Evolutionary conservation across 2,797 vertebrate species (phyloP), one percentile per base, ranked within the genome.

Genomic region (Hafferia zeledoni): DNA sequence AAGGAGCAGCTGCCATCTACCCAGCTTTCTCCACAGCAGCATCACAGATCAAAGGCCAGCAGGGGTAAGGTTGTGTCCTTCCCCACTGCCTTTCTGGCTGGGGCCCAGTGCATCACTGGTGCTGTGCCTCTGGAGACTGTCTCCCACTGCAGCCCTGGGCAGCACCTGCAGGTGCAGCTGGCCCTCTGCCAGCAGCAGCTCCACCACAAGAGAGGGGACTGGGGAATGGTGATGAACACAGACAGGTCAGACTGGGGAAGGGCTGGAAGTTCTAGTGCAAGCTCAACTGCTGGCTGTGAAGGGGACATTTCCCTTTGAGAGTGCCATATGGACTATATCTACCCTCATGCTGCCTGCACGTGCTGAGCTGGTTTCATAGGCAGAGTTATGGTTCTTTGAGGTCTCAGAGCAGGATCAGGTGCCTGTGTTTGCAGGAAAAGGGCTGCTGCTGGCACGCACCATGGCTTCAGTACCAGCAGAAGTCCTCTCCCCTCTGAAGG

Each of bases 51-150:
- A 43, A 39, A 71, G 24, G 44, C 55, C 49, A 49, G 19, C 35
- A 68, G 23, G 2, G 30, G 67, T 49, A 55, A 89, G 60, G 27
- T n/a, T 56, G 27, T 41, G 23, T 63, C 50, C 13, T 46, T 24
- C 37, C 10, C 23, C 8, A 7, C 19, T 7, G 7, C 39, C 28
- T 31, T 68, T 57, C 43, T 17, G 28, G 41, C 25, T 7, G 9
- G 50, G 28, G 17, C 11, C 60, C 44, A 7, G 25, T 5, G 7
- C 25, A 22, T 39, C 0, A 0, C 5, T 35, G 10, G 27, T 20
- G 35, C 35, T 2, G 5, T 20, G 15, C 56, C 16, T 35, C 39
- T 39, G 65, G 49, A 74, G 8, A 5, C 37, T 24, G 39, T 22
- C 20, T 69, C 31, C 44, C 2, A 3, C 37, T 31, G 25, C 33